phyloP scores from a whole-genome alignment of 2,888 invertebrate genomes.

The Ptychoptera albimana region DNA sequence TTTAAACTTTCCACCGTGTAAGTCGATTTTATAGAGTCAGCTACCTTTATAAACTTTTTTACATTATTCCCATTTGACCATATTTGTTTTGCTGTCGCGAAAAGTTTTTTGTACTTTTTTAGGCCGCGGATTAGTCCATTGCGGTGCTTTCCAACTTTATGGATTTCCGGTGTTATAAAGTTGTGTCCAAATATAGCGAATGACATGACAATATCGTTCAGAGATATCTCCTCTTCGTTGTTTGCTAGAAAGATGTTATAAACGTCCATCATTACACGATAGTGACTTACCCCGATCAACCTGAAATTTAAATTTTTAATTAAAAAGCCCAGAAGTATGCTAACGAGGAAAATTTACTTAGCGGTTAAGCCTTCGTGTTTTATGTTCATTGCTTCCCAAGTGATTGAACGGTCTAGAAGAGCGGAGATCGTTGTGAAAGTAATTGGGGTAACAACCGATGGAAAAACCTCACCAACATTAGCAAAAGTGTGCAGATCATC shows the following conservation, averaged over 20 bases:
- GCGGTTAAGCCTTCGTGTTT: background rate
- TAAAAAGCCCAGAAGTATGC: background rate
- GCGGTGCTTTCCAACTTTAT: conserved; percentile 32
- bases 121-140: conserved; percentile 22
- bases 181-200: conserved; percentile 44
- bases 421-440: conserved; percentile 26
- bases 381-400: background rate
- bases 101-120: conserved; percentile 15
- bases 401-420: background rate
- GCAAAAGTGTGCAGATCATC: conserved; percentile 51
- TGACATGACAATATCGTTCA: conserved; percentile 37
- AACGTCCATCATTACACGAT: conserved; percentile 24
- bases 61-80: too few species aligned
- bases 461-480: conserved; percentile 57
- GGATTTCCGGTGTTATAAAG: conserved; percentile 38
- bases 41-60: too few species aligned
- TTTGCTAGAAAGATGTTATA: conserved; percentile 1
- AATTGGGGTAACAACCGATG: conserved; percentile 42
- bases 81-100: conserved; percentile 23
- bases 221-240: conserved; percentile 29
- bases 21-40: too few species aligned
- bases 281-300: conserved; percentile 16
- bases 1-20: conserved; percentile 4
- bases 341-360: background rate
- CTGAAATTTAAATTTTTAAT: conserved; percentile 5